Percentiles rank a stretch among this genome's conserved stretches.
Conservation (phyloP, 2,797 vertebrate genomes). For the Vultur gryphus region DNA sequence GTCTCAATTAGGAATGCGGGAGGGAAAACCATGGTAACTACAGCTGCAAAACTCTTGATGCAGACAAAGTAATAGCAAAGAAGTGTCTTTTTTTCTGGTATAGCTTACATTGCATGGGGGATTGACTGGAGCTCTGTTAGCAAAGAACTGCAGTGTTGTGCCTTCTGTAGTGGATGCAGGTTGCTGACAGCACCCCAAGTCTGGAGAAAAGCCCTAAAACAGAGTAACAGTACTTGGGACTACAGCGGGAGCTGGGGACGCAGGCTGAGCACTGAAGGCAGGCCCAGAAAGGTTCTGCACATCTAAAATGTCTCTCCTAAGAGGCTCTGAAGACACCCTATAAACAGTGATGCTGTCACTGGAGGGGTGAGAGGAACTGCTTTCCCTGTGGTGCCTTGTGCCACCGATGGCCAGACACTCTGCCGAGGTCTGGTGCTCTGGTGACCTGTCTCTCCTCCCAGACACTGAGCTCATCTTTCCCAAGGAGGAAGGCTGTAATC, state of each 20-base stretch:
- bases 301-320: not conserved
- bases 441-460: not conserved
- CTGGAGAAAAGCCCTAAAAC: not conserved
- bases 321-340: not conserved
- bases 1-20: not conserved
- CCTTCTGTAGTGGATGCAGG: not conserved
- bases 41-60: not conserved
- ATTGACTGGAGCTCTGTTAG: not conserved
- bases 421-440: not conserved
- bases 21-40: not conserved
- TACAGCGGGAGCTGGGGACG: not conserved
- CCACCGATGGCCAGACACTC: not conserved
- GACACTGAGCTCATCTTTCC: not conserved
- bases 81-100: not conserved
- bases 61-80: not conserved
- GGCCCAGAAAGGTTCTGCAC: not conserved
- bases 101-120: not conserved
- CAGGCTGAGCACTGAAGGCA: not conserved
- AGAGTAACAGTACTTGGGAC: not conserved
- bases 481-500: not conserved
- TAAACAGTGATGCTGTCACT: not conserved
- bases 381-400: fast-evolving
- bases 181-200: not conserved
- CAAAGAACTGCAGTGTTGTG: not conserved
- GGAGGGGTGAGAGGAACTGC: not conserved